phyloP scores from a whole-genome alignment of 64 coral and sea anemone species.

The Porites australiensis region DNA sequence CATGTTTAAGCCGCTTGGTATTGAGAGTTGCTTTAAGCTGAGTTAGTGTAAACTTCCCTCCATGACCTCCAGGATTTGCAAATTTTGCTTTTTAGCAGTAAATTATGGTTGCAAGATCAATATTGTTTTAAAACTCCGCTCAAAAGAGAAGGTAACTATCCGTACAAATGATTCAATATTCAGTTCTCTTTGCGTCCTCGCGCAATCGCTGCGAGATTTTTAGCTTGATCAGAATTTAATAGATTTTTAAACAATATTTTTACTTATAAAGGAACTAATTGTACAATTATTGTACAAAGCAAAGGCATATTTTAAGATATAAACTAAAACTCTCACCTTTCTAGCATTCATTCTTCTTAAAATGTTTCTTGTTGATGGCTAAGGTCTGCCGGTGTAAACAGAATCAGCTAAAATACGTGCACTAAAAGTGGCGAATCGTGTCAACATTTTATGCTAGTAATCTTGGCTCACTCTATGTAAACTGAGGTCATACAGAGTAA shows the following conservation, averaged over 20 bases:
- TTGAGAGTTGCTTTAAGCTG: too few relatives aligned
- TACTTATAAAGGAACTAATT: too few relatives aligned
- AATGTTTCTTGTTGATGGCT: not conserved
- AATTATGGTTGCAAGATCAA: not conserved
- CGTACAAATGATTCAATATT: not conserved
- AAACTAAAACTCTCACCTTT: not conserved
- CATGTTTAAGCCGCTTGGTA: too few relatives aligned
- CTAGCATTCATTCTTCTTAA: not conserved
- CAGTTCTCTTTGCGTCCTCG: not conserved
- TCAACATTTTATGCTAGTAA: not conserved
- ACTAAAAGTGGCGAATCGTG: not conserved
- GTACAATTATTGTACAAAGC: too few relatives aligned
- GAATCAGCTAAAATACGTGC: not conserved
- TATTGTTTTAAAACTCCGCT: not conserved
- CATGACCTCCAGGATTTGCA: not conserved
- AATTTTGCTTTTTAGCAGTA: constrained; percentile 15
- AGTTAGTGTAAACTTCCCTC: not conserved
- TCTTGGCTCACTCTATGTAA: not conserved
- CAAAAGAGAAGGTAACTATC: not conserved
- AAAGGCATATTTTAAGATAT: not conserved
- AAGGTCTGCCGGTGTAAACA: not conserved
- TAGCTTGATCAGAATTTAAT: too few relatives aligned
- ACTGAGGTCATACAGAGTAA: not conserved
- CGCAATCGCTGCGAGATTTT: not conserved
- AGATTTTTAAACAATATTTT: too few relatives aligned